Evolutionary conservation across 1,140 invertebrate genomes (phyloP), one percentile per base, ranked within the genome.

Genomic region (Archegozetes longisetosus): DNA sequence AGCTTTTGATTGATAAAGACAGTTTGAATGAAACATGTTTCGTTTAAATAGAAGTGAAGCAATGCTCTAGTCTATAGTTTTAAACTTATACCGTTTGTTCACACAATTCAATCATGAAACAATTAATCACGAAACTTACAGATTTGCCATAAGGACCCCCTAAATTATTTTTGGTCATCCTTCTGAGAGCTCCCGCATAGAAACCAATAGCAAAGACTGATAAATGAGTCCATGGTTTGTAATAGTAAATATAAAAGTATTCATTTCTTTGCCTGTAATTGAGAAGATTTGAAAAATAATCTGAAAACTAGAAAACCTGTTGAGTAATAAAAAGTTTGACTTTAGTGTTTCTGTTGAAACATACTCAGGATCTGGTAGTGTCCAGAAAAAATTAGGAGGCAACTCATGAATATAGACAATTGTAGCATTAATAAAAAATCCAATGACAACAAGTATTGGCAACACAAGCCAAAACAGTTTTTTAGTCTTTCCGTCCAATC

Each of bases 281-380:
- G 4, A 26, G 27, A 32, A 25, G 48, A 61, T 47, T 22, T 26
- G 20, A 60, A n/a, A 20, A 46, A 23, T 20, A 50, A 46, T 56
- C 24, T n/a, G n/a, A n/a, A n/a, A n/a, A 27, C 13, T 27, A 24
- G 23, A 29, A 14, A n/a, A n/a, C n/a, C n/a, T n/a, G n/a, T n/a
- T n/a, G n/a, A n/a, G n/a, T n/a, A n/a, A n/a, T n/a, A n/a, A n/a
- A n/a, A n/a, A n/a, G n/a, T n/a, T n/a, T n/a, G n/a, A n/a, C n/a
- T n/a, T n/a, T n/a, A n/a, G n/a, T n/a, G n/a, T n/a, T n/a, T n/a
- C n/a, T n/a, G n/a, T 23, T 17, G n/a, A 22, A 29, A 40, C 65
- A 61, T 66, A 62, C 63, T 62, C 28, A 24, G 62, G 59, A 54
- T 67, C 66, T 22, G 66, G 66, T 40, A 66, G 58, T 17, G 62